Evolutionary conservation across 2,113 vertebrate genomes (phyloP).

Genomic region (Acanthochromis polyacanthus): DNA sequence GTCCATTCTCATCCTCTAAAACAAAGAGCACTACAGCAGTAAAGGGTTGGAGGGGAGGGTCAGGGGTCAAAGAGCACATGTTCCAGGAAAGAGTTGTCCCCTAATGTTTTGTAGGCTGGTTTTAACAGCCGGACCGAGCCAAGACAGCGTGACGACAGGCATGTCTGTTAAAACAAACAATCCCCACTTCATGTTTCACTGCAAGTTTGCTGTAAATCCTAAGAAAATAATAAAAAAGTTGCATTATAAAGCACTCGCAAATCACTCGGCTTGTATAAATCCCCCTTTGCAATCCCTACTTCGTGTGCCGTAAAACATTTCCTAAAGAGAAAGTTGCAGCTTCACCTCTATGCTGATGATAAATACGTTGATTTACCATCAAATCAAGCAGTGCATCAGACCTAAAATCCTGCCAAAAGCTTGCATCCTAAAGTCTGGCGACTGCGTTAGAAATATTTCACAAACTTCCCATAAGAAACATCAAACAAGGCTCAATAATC

Average conservation of each 20-base stretch:
- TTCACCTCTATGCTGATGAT: background rate
- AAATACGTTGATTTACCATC: background rate
- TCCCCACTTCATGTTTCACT: slow-evolving; percentile 48
- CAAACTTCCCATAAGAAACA: slow-evolving; percentile 52
- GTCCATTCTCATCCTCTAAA: slow-evolving; percentile 59
- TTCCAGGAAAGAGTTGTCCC: slow-evolving; percentile 67
- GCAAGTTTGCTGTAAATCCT: slow-evolving; percentile 20
- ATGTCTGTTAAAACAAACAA: slow-evolving; percentile 62
- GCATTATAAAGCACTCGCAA: background rate
- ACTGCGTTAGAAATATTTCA: slow-evolving; percentile 7
- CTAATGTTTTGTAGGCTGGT: slow-evolving; percentile 54
- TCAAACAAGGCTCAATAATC: slow-evolving; percentile 30
- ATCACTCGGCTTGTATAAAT: background rate
- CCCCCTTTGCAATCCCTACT: background rate
- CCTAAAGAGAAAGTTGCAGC: too few relatives aligned
- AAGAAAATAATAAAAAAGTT: slow-evolving; percentile 14
- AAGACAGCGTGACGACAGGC: slow-evolving; percentile 59
- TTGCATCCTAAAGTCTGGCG: slow-evolving; percentile 24
- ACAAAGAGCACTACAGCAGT: slow-evolving; percentile 60
- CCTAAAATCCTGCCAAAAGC: background rate
- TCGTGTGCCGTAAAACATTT: background rate
- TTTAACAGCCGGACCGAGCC: slow-evolving; percentile 58
- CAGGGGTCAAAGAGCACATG: slow-evolving; percentile 77
- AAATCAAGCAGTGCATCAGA: background rate
- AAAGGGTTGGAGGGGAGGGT: slow-evolving; percentile 15